phyloP scores from a whole-genome alignment of 2,113 vertebrate species.

The Pogonocichla stellata region DNA sequence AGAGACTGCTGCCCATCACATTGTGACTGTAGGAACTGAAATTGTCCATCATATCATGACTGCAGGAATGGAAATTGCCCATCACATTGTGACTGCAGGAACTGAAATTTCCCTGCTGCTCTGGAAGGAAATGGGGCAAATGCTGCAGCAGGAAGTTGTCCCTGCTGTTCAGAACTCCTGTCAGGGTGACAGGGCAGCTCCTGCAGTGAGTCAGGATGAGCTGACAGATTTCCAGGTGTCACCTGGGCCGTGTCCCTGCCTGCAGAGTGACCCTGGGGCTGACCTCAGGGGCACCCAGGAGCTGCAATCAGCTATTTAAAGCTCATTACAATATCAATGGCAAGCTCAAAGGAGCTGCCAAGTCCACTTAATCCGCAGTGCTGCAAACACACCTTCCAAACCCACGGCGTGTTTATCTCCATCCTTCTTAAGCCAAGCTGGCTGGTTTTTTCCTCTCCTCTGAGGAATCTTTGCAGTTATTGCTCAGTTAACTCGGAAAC shows the following conservation, averaged over 20 bases:
- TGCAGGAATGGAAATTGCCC: neutral
- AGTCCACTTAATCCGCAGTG: neutral
- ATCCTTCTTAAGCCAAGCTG: neutral
- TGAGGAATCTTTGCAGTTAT: neutral
- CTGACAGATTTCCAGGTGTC: neutral
- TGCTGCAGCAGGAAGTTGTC: neutral
- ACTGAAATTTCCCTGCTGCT: neutral
- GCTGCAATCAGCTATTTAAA: constrained; percentile 18
- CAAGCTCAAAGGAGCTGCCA: constrained; percentile 29
- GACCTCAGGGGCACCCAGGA: neutral
- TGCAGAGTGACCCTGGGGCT: neutral
- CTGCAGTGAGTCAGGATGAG: neutral
- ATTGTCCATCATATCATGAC: too few relatives aligned
- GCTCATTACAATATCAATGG: constrained; percentile 22
- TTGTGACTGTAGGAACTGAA: neutral
- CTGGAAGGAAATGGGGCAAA: neutral
- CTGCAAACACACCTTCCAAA: neutral
- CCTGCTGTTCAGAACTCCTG: neutral
- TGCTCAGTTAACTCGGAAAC: neutral
- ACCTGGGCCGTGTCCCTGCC: neutral
- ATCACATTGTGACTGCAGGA: neutral
- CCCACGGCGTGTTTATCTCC: neutral
- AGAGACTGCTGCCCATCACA: neutral
- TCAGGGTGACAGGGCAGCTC: neutral
- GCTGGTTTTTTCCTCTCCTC: neutral